A percentile compares a stretch with the other conserved stretches of the same genome.
phyloP scores from a whole-genome alignment of 2,888 invertebrate species.

The Strigamia transsilvanica region DNA sequence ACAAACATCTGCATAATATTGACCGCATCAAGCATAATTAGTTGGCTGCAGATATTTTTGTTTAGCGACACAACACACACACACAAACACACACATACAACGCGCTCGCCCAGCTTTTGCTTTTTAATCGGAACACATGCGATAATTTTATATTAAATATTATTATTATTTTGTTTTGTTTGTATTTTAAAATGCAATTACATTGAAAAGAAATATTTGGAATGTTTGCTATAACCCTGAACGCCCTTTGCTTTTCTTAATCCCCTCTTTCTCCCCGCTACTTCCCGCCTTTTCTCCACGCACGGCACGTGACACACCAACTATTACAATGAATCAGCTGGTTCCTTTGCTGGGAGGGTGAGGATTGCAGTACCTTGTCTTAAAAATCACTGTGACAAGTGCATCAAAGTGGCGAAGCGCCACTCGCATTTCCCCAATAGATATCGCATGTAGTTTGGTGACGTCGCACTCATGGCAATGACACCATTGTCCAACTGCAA shows the following conservation, averaged over 20 bases:
- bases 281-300: slow-evolving; percentile 33
- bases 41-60: slow-evolving; percentile 44
- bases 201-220: background rate
- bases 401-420: slow-evolving; percentile 43
- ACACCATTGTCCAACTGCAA: slow-evolving; percentile 46
- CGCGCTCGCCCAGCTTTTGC: background rate
- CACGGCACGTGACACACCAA: slow-evolving; percentile 49
- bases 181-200: background rate
- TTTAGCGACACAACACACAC: background rate
- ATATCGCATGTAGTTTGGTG: background rate
- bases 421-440: slow-evolving; percentile 28
- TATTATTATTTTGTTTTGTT: background rate
- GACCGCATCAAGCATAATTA: slow-evolving; percentile 46
- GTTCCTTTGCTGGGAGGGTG: slow-evolving; percentile 39
- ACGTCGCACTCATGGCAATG: slow-evolving; percentile 45
- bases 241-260: slow-evolving; percentile 38
- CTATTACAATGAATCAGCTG: slow-evolving; percentile 45
- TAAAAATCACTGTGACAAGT: slow-evolving; percentile 48
- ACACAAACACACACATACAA: no score
- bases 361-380: slow-evolving; percentile 29
- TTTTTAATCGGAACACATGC: no score
- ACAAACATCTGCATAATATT: slow-evolving; percentile 47
- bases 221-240: slow-evolving; percentile 9
- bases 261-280: slow-evolving; percentile 25
- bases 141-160: background rate